Base-by-base conservation (phyloP, 2,888 invertebrate species). In the Spisula subtruncata region DNA sequence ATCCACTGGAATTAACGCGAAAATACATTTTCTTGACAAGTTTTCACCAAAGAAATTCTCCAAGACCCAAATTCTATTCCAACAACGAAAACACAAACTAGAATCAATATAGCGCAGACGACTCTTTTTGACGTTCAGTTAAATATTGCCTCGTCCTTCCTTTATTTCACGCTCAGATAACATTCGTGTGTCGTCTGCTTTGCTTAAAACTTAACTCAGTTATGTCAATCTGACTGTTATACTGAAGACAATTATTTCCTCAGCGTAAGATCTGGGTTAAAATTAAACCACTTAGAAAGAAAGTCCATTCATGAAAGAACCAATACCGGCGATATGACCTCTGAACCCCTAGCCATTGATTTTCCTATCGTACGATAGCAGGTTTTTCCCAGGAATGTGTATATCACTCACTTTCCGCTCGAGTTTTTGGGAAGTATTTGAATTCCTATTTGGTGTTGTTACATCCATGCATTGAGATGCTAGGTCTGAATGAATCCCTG, bases 1-100 rank as follows among this genome's bases (percentile, higher is more conserved):
- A 87, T 87, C 87, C 87, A 41, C 54, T 71, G 14, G 82, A 87
- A 83, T 79, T 82, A 83, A 71, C 82, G 29, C 87, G 83, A 83
- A 87, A 83, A 87, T 87, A 83, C 87, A 87, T 87, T 87, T 87
- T 87, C 75, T 48, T 51, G 32, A 25, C 46, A 71, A 75, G 60
- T 29, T 84, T 84, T 75, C 84, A 46, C 51, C 84, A 56, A 75
- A 66, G 25, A 75, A 84, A 48, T 75, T 84, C 84, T 75, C 75
- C 75, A 75, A 84, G 75, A 71, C 32, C 32, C 71, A 84, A 41
- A 29, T 35, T 29, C 51, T 84, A 84, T 84, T 84, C 84, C 84
- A 84, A 46, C 32, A 48, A 84, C 75, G 75, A 84, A 46, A 84
- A 84, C 75, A 84, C 84, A 84, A 51, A 75, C 12, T 84, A 32